Conservation (phyloP, 2,888 invertebrate species). For the Nycteola revayana region DNA sequence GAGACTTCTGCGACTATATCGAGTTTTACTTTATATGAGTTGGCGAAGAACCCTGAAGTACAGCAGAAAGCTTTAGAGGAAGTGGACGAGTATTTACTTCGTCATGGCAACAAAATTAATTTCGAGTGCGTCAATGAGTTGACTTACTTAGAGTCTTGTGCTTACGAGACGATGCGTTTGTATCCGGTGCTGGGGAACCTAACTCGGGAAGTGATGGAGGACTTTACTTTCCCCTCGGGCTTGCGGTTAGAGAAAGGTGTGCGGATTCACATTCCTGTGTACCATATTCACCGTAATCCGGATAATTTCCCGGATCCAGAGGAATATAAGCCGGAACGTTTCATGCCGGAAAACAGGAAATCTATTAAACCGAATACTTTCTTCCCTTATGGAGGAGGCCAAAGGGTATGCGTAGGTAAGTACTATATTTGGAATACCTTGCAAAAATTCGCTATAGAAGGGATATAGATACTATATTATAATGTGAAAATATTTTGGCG, state of each 20-base stretch:
- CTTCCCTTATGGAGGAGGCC: conserved; percentile 49
- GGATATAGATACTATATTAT: too few relatives aligned
- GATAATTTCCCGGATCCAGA: conserved; percentile 44
- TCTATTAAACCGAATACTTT: conserved; percentile 38
- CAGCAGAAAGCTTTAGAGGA: conserved; percentile 41
- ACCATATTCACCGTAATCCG: conserved; percentile 39
- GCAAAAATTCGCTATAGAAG: too few relatives aligned
- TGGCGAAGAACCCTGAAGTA: conserved; percentile 42
- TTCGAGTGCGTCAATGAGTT: conserved; percentile 50
- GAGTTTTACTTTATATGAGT: conserved; percentile 44
- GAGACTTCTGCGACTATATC: conserved; percentile 51
- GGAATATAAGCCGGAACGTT: conserved; percentile 41
- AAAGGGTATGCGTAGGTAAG: conserved; percentile 41
- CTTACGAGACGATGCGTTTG: conserved; percentile 48
- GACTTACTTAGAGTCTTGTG: conserved; percentile 49
- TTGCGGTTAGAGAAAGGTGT: conserved; percentile 25
- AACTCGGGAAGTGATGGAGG: conserved; percentile 46
- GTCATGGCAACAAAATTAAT: conserved; percentile 28
- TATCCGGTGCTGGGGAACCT: conserved; percentile 49
- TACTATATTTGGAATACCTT: too few relatives aligned
- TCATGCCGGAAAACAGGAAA: conserved; percentile 34
- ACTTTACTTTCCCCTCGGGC: conserved; percentile 23
- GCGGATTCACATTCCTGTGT: conserved; percentile 43
- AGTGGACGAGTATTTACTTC: conserved; percentile 43
- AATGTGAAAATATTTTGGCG: too few relatives aligned